phyloP scores from a whole-genome alignment of 1,140 invertebrate species.

The Drosophila pseudoananassae region DNA sequence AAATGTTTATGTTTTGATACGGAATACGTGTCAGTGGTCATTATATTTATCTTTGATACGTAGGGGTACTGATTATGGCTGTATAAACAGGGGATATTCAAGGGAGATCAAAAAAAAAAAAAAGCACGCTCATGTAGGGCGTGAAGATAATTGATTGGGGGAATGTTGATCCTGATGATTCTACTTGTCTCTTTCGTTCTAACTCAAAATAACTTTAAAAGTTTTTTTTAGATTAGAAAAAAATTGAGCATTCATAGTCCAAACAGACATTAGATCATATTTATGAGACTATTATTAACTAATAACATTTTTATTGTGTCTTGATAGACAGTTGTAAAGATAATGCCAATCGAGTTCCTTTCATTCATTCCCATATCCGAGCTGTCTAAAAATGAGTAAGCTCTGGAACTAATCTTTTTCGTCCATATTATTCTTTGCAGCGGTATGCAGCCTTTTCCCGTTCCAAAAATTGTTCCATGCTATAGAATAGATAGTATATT shows the following conservation, averaged over 20 bases:
- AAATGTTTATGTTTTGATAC: constrained; percentile 27
- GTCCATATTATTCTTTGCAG: constrained; percentile 11
- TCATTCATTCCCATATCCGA: constrained; percentile 52
- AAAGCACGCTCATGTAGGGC: background rate
- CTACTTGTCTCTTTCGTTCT: too few species aligned
- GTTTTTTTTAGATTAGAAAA: too few species aligned
- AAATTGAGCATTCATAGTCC: constrained; percentile 21
- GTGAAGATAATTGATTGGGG: too few species aligned
- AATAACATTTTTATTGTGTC: constrained; percentile 10
- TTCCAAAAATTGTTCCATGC: constrained; percentile 52
- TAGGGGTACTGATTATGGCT: constrained; percentile 16
- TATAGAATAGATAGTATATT: constrained; percentile 72
- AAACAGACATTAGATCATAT: constrained; percentile 28
- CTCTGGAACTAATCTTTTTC: background rate
- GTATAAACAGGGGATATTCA: constrained; percentile 3
- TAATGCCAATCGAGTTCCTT: constrained; percentile 11
- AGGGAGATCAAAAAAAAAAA: constrained; percentile 1
- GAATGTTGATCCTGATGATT: too few species aligned
- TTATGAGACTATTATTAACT: constrained; percentile 13
- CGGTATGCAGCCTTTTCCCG: constrained; percentile 10
- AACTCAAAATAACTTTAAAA: too few species aligned
- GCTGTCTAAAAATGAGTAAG: constrained; percentile 2
- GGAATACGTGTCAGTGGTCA: constrained; percentile 6
- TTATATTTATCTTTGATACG: constrained; percentile 15
- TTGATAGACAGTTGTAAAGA: constrained; percentile 51